Conservation (phyloP, 2,888 invertebrate species). For the Idaea straminata region DNA sequence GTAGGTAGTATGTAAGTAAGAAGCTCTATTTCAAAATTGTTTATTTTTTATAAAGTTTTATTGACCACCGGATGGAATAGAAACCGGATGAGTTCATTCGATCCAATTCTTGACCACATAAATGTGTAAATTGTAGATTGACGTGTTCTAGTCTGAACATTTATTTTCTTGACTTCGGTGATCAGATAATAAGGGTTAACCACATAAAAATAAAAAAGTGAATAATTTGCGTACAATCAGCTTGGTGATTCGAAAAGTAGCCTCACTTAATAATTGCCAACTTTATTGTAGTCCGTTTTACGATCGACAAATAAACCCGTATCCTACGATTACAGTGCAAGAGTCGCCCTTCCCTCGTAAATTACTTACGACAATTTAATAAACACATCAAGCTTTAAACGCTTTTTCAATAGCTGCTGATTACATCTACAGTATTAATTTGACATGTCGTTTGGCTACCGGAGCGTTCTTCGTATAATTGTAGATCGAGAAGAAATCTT, state of each 20-base stretch:
- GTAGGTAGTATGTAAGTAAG: neutral
- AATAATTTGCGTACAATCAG: constrained; percentile 4
- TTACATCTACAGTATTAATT: constrained; percentile 67
- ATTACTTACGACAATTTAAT: constrained; percentile 74
- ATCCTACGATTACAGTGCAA: constrained; percentile 39
- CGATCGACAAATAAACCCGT: constrained; percentile 29
- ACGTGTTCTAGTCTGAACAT: neutral
- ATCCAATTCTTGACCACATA: neutral
- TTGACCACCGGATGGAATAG: neutral
- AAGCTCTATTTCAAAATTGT: constrained; percentile 8
- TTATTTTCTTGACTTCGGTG: constrained; percentile 2
- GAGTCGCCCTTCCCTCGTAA: constrained; percentile 52
- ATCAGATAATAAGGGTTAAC: constrained; percentile 1
- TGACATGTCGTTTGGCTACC: constrained; percentile 57
- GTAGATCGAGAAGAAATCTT: constrained; percentile 33
- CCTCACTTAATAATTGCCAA: constrained; percentile 17
- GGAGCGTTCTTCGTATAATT: constrained; percentile 52
- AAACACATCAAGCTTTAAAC: constrained; percentile 73
- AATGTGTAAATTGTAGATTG: neutral
- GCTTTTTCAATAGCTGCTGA: constrained; percentile 68
- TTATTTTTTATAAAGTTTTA: constrained; percentile 12
- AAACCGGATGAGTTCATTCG: neutral
- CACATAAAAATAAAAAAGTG: neutral
- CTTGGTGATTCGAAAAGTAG: constrained; percentile 19
- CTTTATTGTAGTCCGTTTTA: constrained; percentile 11